phyloP scores from a whole-genome alignment of 2,797 vertebrate species.

The Malacoctenus gilli region DNA sequence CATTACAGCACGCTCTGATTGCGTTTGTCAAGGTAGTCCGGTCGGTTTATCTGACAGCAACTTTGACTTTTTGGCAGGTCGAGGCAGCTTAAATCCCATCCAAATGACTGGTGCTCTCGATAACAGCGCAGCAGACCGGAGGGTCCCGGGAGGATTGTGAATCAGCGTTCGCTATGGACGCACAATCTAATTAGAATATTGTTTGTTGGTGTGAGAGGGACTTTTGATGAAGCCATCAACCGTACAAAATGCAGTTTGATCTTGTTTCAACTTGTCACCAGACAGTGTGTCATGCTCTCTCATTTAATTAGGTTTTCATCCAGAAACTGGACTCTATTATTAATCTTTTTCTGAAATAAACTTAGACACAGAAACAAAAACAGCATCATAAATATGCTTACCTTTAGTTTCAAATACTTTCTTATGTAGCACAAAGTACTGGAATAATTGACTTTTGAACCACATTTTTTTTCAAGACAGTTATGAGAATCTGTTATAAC shows the following conservation, averaged over 20 bases:
- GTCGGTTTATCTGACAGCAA: constrained; percentile 22
- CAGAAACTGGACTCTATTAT: constrained; percentile 9
- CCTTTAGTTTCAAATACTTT: no score
- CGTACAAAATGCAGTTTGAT: constrained; percentile 69
- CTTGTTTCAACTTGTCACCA: constrained; percentile 41
- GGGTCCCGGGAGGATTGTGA: constrained; percentile 46
- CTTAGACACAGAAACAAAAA: no score
- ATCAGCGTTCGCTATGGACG: constrained; percentile 43
- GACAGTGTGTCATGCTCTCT: constrained; percentile 35
- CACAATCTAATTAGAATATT: constrained; percentile 64
- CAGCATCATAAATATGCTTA: no score
- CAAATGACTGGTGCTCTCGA: constrained; percentile 53
- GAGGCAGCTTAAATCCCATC: constrained; percentile 39
- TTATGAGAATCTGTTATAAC: no score
- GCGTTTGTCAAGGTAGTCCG: constrained; percentile 8
- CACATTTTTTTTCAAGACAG: no score
- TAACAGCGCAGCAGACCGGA: constrained; percentile 45
- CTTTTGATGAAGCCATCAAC: constrained; percentile 58
- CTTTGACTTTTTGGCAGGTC: constrained; percentile 49
- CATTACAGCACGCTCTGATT: constrained; percentile 15
- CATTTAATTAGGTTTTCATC: constrained; percentile 26
- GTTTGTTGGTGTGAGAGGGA: constrained; percentile 56
- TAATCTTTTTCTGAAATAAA: constrained; percentile 12
- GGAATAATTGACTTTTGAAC: no score
- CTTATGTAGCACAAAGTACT: no score